Base-by-base conservation (phyloP, 2,797 vertebrate species). In the Megaceryle alcyon region DNA sequence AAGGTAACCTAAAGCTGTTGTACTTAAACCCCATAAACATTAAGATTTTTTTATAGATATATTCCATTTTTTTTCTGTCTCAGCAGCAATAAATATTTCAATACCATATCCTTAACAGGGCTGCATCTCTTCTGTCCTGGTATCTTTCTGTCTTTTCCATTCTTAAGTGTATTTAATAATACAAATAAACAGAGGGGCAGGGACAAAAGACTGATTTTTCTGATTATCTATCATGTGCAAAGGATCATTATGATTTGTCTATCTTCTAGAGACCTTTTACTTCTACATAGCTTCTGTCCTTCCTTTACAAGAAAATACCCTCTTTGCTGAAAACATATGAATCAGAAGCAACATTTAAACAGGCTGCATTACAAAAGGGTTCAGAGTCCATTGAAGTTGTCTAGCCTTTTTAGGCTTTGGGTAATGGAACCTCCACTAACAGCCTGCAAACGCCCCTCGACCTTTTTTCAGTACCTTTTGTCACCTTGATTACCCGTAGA, bases 111-210 rank as follows among this genome's bases (percentile, higher is more conserved):
- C 59, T 72, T 70, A 95, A 78, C 31, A 31, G 53, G 63, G 22
- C 82, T 83, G 49, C 83, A 86, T 39, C 64, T 90, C 63, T 86
- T 95, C 35, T 88, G 51, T 68, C 77, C 68, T 46, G 25, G 1
- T 86, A 86, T 95, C 75, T 91, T 95, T 96, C 82, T 95, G 63
- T 56, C 68, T 95, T 92, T 91, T 97, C 79, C 96, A 91, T 97
- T 96, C 92, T 96, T 97, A 97, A 96, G 96, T 87, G 51, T 94
- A 94, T 90, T 92, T 97, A 96, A 97, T 96, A 2, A 4, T 59
- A 57, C 7, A 20, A 93, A 81, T 89, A 89, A 79, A 70, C 3
- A 18, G 19, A 31, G 8, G 2, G 28, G 14, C 44, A 73, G 70
- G 39, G 14, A 69, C 35, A 78, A 86, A 94, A 82, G 68, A 28